A percentile compares a stretch with the other conserved stretches of the same genome.
Evolutionary conservation across 2,888 invertebrate species (phyloP).

Genomic region (Cremastinae sp.): DNA sequence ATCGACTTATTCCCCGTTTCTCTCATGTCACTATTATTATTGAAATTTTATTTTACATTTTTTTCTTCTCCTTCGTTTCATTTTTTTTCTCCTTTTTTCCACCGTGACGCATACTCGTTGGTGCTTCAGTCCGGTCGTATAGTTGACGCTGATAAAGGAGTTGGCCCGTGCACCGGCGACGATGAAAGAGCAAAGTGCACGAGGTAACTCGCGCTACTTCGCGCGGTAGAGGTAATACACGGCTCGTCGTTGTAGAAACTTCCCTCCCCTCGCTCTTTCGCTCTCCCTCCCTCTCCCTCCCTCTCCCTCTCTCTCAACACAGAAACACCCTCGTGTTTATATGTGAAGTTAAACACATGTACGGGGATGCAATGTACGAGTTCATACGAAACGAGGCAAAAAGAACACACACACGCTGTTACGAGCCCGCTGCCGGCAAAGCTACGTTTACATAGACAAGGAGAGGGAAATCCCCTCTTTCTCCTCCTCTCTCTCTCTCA

Average conservation of each 20-base stretch:
- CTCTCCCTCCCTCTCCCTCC: too few relatives aligned
- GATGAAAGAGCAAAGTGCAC: constrained; percentile 52
- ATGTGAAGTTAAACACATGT: neutral
- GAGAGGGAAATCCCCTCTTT: constrained; percentile 38
- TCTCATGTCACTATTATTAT: constrained; percentile 37
- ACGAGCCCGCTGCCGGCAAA: constrained; percentile 32
- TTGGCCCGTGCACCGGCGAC: constrained; percentile 16
- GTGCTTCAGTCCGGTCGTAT: constrained; percentile 43
- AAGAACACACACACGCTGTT: constrained; percentile 18
- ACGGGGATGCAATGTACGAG: constrained; percentile 11
- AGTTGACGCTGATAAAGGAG: constrained; percentile 47
- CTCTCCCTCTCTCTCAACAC: neutral
- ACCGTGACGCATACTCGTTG: constrained; percentile 15
- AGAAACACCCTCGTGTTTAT: constrained; percentile 7
- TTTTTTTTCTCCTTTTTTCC: neutral
- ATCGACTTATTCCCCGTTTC: neutral
- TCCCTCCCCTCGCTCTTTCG: too few relatives aligned
- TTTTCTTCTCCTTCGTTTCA: neutral
- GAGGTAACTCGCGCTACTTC: constrained; percentile 33
- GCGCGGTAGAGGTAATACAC: constrained; percentile 36
- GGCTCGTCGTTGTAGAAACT: constrained; percentile 29
- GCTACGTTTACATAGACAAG: constrained; percentile 39
- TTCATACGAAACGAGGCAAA: constrained; percentile 46
- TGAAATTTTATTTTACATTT: constrained; percentile 31
- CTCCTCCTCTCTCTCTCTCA: too few relatives aligned